A percentile compares a stretch with the other conserved stretches of the same genome.
phyloP scores from a whole-genome alignment of 2,113 vertebrate genomes.

The Marmota monax region DNA sequence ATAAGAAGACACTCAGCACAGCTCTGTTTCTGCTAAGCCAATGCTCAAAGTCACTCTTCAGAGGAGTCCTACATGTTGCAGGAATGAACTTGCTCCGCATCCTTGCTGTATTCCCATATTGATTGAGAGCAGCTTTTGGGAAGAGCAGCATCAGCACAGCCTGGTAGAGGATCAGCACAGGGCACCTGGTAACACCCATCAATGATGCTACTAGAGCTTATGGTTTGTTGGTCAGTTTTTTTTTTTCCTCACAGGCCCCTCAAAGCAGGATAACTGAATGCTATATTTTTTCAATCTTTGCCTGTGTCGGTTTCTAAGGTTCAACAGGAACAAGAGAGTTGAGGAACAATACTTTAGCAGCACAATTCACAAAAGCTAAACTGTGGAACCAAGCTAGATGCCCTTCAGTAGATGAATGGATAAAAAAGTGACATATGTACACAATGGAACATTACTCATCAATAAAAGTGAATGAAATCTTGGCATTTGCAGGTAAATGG shows the following conservation, averaged over 20 bases:
- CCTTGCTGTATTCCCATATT: rapidly evolving
- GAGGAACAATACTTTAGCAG: not conserved
- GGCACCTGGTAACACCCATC: rapidly evolving
- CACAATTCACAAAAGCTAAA: too few relatives aligned
- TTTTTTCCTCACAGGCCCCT: not conserved
- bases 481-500: too few relatives aligned
- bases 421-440: too few relatives aligned
- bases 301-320: not conserved
- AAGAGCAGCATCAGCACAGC: not conserved
- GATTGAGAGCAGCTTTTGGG: not conserved
- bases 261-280: not conserved
- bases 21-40: not conserved
- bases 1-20: not conserved
- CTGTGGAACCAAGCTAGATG: too few relatives aligned
- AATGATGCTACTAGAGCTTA: rapidly evolving
- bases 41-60: not conserved
- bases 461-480: too few relatives aligned
- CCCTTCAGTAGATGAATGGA: too few relatives aligned
- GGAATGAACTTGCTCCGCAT: not conserved
- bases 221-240: not conserved
- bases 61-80: not conserved
- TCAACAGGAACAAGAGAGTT: not conserved
- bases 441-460: too few relatives aligned
- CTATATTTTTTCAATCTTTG: not conserved
- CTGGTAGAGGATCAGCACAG: not conserved